Evolutionary conservation across 2,888 invertebrate species (phyloP), one percentile per base, ranked within the genome.

Genomic region (Willowsia nigromaculata): DNA sequence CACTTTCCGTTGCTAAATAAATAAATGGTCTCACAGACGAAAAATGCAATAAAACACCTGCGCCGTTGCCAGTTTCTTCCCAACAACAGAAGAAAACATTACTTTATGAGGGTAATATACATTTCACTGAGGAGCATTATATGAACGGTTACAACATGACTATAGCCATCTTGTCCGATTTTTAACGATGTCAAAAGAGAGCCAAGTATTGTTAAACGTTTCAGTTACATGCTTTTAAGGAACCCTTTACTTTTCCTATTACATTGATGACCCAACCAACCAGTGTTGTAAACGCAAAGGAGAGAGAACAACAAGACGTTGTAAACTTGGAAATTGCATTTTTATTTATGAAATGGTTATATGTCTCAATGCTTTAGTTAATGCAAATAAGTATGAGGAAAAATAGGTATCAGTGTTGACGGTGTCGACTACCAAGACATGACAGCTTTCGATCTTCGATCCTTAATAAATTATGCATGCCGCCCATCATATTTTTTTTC

Each of bases 401-500:
- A 68, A 18, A 37, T 30, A 22, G 9, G 18, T 18, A 40, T 74
- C 50, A 74, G 25, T 56, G n/a, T 78, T 78, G 53, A 56, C 78
- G 27, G 78, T 18, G n/a, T 25, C 18, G 25, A 78, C 30, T 18
- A 30, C 47, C 4, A 71, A 78, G 33, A 82, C 30, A 47, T 65
- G 30, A 47, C 43, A 65, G 62, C 43, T 82, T 62, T 62, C 65
- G 27, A 62, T 65, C 65, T 82, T 82, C 82, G 47, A 82, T 62
- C 65, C 62, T 59, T 84, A 22, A 84, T 84, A 56, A 47, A 84
- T 84, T 84, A 84, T 84, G 84, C 74, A 84, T 71, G 37, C 84
- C 84, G 27, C 84, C 84, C 74, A 84, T 74, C 71, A 84, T 30
- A 68, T 74, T 59, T 37, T 71, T 56, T 33, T 56, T 13, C 65